These are phyloP conservation scores for Euleptes europaea DNA, from an alignment of 2,113 vertebrate species.

Conservation along the genomic window DNA sequence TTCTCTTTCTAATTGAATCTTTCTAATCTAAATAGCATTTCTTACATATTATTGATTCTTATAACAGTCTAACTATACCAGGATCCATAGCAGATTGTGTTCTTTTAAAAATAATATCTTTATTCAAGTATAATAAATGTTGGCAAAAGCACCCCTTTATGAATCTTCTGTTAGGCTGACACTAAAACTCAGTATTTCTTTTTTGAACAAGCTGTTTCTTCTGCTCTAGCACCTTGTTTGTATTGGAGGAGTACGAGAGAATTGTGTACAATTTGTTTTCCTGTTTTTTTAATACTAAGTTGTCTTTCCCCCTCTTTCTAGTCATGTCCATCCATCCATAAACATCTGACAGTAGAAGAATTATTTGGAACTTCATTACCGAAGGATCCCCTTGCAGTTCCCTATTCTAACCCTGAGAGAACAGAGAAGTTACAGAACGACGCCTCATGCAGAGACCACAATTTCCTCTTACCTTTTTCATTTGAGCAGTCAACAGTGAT, in stretches of 20 bases:
- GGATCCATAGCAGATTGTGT: neutral
- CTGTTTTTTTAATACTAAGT: neutral
- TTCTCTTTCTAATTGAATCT: no score
- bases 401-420: constrained; percentile 68
- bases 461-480: constrained; percentile 75
- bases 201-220: neutral
- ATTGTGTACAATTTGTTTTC: neutral
- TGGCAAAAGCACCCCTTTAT: neutral
- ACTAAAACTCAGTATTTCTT: neutral
- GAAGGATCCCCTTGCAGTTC: constrained; percentile 81
- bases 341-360: constrained; percentile 98
- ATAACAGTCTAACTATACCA: no score
- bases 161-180: neutral
- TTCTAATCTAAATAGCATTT: no score
- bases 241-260: neutral
- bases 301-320: constrained; percentile 62
- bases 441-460: constrained; percentile 71
- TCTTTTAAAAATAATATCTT: neutral
- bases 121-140: neutral
- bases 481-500: constrained; percentile 77
- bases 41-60: no score
- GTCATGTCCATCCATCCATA: constrained; percentile 83
- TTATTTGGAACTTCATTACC: constrained; percentile 91
- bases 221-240: rapidly evolving
- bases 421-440: constrained; percentile 72